phyloP scores from a whole-genome alignment of 2,888 invertebrate genomes.

The Amphipyra berbera region DNA sequence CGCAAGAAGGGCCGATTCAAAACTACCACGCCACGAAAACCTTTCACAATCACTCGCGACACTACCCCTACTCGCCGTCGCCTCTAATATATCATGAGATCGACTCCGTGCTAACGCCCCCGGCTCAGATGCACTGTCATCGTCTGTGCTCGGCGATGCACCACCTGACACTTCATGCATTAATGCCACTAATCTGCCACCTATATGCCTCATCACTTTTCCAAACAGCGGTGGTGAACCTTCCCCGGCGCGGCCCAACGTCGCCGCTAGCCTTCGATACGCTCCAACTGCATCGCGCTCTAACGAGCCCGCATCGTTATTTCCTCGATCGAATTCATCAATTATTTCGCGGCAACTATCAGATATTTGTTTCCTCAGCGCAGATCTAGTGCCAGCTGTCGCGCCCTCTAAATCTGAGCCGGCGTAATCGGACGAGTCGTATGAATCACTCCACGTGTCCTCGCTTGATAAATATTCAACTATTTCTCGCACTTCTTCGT shows the following conservation, averaged over 20 bases:
- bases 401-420: conserved; percentile 95
- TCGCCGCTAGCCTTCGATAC: conserved; percentile 96
- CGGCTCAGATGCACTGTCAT: conserved; percentile 93
- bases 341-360: conserved; percentile 97
- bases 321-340: conserved; percentile 95
- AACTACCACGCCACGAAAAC: conserved; percentile 97
- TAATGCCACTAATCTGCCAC: conserved; percentile 95
- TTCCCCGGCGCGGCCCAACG: conserved; percentile 93
- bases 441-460: conserved; percentile 98
- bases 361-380: conserved; percentile 95
- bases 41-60: conserved; percentile 96
- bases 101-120: conserved; percentile 93
- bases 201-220: conserved; percentile 98
- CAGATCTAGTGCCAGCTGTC: conserved; percentile 90
- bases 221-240: conserved; percentile 95
- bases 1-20: conserved; percentile 96
- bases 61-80: conserved; percentile 89
- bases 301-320: conserved; percentile 89
- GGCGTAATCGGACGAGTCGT: conserved; percentile 97
- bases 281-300: conserved; percentile 95
- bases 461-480: conserved; percentile 97
- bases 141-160: conserved; percentile 93
- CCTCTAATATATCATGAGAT: conserved; percentile 94
- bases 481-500: conserved; percentile 97
- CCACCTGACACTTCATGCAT: conserved; percentile 98